Conservation (phyloP, 2,797 vertebrate species). For the Enteromius paludinosus region DNA sequence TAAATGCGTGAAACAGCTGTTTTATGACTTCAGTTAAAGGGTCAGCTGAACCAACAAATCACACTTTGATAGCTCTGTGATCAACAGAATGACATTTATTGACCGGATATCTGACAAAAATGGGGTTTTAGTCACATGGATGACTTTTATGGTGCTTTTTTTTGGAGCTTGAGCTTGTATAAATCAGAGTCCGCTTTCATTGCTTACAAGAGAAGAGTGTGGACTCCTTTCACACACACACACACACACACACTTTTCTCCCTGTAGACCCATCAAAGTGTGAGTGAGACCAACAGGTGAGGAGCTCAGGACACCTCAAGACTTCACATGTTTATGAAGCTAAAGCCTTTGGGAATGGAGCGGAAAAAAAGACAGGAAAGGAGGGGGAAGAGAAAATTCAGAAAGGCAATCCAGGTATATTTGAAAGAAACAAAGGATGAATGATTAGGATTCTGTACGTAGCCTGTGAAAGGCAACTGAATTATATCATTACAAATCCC, state of each 20-base stretch:
- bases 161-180: too few species aligned
- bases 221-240: not conserved
- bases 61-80: not conserved
- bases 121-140: not conserved
- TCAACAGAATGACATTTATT: not conserved
- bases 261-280: not conserved
- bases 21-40: not conserved
- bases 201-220: not conserved
- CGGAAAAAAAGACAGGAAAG: slow-evolving; percentile 12
- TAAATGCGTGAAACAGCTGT: not conserved
- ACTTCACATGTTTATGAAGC: not conserved
- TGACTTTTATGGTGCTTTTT: not conserved
- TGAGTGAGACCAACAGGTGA: not conserved
- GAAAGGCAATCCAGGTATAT: not conserved
- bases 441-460: not conserved
- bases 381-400: slow-evolving; percentile 17
- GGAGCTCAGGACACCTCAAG: slow-evolving; percentile 17
- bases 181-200: slow-evolving; percentile 13
- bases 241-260: not conserved
- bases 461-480: not conserved
- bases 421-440: not conserved
- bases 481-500: not conserved
- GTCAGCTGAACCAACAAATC: not conserved
- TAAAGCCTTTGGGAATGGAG: not conserved
- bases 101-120: not conserved